Conservation (phyloP, 1,140 invertebrate species). For the Hycleus phaleratus region DNA sequence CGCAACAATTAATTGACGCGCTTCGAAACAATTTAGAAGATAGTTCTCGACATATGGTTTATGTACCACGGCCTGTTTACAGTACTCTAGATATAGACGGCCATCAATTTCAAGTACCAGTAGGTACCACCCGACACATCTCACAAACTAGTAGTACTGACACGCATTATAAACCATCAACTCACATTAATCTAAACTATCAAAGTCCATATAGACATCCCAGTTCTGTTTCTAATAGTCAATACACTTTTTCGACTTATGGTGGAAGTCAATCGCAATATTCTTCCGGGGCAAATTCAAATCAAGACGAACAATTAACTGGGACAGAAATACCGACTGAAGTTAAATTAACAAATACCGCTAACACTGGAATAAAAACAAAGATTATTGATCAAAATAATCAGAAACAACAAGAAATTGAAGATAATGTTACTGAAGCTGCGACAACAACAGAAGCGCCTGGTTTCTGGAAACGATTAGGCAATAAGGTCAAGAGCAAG, state of each 20-base stretch:
- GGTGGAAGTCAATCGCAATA: too few species aligned
- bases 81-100: background rate
- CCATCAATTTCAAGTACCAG: background rate
- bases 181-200: background rate
- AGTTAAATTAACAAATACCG: slow-evolving; percentile 3
- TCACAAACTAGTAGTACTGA: background rate
- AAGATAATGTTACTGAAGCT: background rate
- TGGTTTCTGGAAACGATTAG: slow-evolving; percentile 17
- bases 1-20: background rate
- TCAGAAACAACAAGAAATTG: background rate
- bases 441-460: slow-evolving; percentile 5
- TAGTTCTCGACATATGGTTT: background rate
- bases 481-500: slow-evolving; percentile 14
- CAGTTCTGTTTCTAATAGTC: background rate
- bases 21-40: background rate
- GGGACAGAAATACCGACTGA: background rate
- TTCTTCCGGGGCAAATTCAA: background rate
- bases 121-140: slow-evolving; percentile 1
- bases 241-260: too few species aligned
- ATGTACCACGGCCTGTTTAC: slow-evolving; percentile 1
- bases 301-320: background rate
- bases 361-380: slow-evolving; percentile 4
- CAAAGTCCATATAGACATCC: background rate
- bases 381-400: slow-evolving; percentile 1
- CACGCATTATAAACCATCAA: background rate